A percentile compares a stretch with the other conserved stretches of the same genome.
Evolutionary conservation across 2,797 vertebrate species (phyloP).

Genomic region (Vireo griseus): DNA sequence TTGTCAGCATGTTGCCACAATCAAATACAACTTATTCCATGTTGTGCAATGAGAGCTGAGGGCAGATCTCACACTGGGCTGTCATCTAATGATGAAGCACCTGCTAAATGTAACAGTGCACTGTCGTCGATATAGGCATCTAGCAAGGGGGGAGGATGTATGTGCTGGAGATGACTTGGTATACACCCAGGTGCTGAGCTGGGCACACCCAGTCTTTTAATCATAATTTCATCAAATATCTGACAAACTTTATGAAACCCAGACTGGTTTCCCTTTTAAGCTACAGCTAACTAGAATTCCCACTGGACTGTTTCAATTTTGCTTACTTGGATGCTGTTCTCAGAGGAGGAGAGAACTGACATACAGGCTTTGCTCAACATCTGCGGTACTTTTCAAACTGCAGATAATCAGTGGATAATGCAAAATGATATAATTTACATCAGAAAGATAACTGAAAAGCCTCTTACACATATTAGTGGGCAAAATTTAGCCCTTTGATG

Average conservation of each 20-base stretch:
- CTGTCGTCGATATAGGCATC: not conserved
- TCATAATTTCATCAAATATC: not conserved
- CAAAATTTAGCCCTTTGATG: conserved; percentile 32
- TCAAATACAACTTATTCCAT: conserved; percentile 24
- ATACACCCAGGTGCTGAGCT: not conserved
- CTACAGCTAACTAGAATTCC: not conserved
- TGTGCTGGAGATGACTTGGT: not conserved
- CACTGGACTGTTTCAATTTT: not conserved
- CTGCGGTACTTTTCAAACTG: not conserved
- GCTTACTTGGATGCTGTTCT: not conserved
- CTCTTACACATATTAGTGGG: conserved; percentile 5
- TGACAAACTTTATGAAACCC: not conserved
- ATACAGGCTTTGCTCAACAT: not conserved
- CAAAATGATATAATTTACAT: conserved; percentile 37
- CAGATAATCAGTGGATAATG: conserved; percentile 18
- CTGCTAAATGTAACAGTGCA: not conserved
- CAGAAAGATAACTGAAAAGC: conserved; percentile 38
- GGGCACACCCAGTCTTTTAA: not conserved
- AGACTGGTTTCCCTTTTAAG: not conserved
- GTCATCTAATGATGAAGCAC: not conserved
- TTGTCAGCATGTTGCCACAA: conserved; percentile 38
- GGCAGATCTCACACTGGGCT: conserved; percentile 3
- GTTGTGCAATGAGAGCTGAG: not conserved
- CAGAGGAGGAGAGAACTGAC: not conserved
- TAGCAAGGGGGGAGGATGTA: not conserved